Evolutionary conservation across 2,113 vertebrate species (phyloP).

Genomic region (Fulica atra): DNA sequence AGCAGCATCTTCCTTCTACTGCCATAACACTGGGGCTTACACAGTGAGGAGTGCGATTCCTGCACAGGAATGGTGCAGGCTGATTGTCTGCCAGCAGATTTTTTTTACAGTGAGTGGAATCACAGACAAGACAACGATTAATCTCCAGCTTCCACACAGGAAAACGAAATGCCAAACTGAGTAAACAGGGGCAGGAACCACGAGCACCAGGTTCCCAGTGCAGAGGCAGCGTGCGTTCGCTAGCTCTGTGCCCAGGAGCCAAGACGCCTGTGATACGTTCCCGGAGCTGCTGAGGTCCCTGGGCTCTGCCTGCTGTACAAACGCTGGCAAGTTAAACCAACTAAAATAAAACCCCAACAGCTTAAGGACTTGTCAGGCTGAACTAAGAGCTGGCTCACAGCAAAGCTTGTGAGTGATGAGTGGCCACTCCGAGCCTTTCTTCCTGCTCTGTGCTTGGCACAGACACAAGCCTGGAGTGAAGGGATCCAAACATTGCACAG

Average conservation of each 20-base stretch:
- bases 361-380: background rate
- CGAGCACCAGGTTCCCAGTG: background rate
- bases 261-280: accelerated
- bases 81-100: background rate
- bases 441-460: background rate
- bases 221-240: background rate
- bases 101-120: background rate
- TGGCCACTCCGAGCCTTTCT: background rate
- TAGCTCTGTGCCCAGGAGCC: background rate
- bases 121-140: background rate
- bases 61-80: background rate
- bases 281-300: background rate
- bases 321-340: background rate
- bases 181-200: background rate
- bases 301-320: background rate
- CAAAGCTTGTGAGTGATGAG: accelerated
- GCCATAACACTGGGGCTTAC: accelerated
- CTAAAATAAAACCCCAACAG: background rate
- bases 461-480: background rate
- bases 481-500: background rate
- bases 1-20: background rate
- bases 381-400: background rate
- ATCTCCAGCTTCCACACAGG: background rate
- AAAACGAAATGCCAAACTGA: background rate
- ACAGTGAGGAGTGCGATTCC: background rate